A percentile compares a stretch with the other conserved stretches of the same genome.
Conservation (phyloP, 1,140 invertebrate species). For the Heliconius eleuchia region DNA sequence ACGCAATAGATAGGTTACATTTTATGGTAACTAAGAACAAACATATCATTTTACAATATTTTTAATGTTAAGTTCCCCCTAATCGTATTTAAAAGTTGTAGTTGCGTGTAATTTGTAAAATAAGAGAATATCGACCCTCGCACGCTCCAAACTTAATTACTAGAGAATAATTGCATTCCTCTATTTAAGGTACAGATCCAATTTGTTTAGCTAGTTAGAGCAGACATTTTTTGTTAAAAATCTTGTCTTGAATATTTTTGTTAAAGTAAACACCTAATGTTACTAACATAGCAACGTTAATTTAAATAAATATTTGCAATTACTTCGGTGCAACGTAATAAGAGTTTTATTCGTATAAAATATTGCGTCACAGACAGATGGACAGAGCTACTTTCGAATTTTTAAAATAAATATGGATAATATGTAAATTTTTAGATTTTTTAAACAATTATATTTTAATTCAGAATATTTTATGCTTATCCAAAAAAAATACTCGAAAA, state of each 20-base stretch:
- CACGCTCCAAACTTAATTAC: conserved; percentile 24
- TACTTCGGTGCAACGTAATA: background rate
- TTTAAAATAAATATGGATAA: too few species aligned
- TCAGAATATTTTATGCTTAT: too few species aligned
- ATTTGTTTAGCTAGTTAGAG: conserved; percentile 23
- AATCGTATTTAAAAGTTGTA: background rate
- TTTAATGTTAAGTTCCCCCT: background rate
- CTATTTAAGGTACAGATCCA: conserved; percentile 29
- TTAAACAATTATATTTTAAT: too few species aligned
- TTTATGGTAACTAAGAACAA: too few species aligned
- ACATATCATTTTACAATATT: background rate
- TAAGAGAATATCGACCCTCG: conserved; percentile 18
- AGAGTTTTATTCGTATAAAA: background rate
- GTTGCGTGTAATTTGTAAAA: conserved; percentile 21
- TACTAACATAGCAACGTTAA: background rate
- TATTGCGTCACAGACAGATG: too few species aligned
- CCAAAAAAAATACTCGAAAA: too few species aligned
- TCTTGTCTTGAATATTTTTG: background rate
- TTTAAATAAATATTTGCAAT: background rate
- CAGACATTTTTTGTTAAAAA: background rate
- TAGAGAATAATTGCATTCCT: conserved; percentile 23
- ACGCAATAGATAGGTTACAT: too few species aligned
- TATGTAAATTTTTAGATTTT: too few species aligned
- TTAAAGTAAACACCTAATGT: background rate
- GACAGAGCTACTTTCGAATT: too few species aligned